Evolutionary conservation across 2,888 invertebrate species (phyloP).

Genomic region (Melinaea menophilus): DNA sequence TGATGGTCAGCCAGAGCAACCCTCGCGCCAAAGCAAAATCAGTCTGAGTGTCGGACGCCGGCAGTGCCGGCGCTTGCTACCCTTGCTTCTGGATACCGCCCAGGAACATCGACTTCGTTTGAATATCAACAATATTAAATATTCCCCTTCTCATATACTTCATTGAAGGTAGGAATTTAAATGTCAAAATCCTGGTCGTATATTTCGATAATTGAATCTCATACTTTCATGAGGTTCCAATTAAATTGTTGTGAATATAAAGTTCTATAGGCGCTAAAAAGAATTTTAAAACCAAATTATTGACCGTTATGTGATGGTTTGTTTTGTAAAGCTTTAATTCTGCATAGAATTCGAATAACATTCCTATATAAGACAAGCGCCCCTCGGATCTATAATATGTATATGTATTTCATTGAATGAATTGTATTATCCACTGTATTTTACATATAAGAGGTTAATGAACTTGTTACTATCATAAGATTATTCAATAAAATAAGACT

Average conservation of each 20-base stretch:
- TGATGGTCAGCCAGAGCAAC: conserved; percentile 78
- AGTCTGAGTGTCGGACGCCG: conserved; percentile 69
- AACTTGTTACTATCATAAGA: conserved; percentile 27
- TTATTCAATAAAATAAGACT: conserved; percentile 57
- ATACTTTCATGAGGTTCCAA: conserved; percentile 18
- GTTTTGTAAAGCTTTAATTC: conserved; percentile 35
- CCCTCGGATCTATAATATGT: conserved; percentile 30
- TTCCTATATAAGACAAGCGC: conserved; percentile 35
- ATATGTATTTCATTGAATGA: conserved; percentile 21
- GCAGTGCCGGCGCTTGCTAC: conserved; percentile 59
- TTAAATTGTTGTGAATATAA: conserved; percentile 8
- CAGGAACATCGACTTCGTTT: conserved; percentile 62
- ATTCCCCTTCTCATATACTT: neutral
- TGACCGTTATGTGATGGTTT: conserved; percentile 27
- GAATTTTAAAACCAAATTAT: neutral
- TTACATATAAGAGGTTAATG: conserved; percentile 21
- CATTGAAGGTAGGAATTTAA: too few relatives aligned
- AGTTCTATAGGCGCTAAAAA: conserved; percentile 10
- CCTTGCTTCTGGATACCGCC: conserved; percentile 62
- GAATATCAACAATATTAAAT: conserved; percentile 29
- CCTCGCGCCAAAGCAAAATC: conserved; percentile 66
- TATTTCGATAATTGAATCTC: conserved; percentile 10
- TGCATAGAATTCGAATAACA: conserved; percentile 33
- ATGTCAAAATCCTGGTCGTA: neutral
- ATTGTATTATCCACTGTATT: conserved; percentile 22